phyloP scores from a whole-genome alignment of 2,797 vertebrate genomes.

The Brachymystax lenok region DNA sequence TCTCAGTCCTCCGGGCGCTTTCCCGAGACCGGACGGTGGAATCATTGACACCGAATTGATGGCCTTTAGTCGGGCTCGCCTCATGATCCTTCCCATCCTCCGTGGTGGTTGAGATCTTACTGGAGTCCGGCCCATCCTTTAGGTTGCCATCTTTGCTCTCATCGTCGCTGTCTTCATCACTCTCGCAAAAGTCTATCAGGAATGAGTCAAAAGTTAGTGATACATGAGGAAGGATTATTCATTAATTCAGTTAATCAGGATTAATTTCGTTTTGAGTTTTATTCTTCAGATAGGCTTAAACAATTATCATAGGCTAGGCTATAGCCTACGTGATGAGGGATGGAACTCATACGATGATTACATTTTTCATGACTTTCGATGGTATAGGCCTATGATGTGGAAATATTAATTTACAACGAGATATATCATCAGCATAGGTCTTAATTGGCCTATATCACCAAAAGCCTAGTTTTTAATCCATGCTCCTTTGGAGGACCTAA shows the following conservation, averaged over 20 bases:
- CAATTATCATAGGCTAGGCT: background rate
- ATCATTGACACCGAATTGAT: conserved; percentile 65
- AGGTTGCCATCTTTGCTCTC: conserved; percentile 90
- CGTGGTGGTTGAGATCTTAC: conserved; percentile 90
- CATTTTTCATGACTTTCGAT: background rate
- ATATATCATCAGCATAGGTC: background rate
- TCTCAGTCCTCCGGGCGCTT: conserved; percentile 76
- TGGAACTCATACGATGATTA: background rate
- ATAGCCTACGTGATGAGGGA: too few relatives aligned
- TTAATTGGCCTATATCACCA: background rate
- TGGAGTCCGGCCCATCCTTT: conserved; percentile 83
- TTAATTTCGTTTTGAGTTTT: background rate
- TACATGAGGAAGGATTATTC: background rate
- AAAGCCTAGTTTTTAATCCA: background rate
- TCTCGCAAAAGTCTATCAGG: conserved; percentile 87
- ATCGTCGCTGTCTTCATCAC: conserved; percentile 92
- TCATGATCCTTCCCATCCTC: conserved; percentile 82
- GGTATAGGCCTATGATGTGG: background rate
- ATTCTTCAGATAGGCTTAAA: background rate
- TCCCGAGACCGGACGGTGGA: conserved; percentile 70
- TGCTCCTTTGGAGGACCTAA: background rate
- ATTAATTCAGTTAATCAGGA: background rate
- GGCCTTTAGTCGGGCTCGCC: conserved; percentile 73
- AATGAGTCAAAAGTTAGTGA: conserved; percentile 4
- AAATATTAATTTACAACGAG: background rate